Conservation (phyloP, 2,888 invertebrate genomes). For the Pyrgus malvae region DNA sequence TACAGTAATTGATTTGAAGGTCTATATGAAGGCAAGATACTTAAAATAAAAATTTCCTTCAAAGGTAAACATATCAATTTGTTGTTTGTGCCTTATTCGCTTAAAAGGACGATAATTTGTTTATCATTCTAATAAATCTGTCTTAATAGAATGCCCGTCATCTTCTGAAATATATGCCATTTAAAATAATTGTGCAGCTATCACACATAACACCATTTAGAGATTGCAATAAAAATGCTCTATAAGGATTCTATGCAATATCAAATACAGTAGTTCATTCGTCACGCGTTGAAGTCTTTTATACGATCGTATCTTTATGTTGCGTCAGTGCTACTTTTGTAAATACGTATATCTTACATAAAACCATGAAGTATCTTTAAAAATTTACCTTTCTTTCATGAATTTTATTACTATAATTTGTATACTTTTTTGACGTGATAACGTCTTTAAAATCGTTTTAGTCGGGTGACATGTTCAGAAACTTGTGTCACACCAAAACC, state of each 20-base stretch:
- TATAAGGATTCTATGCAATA: slow-evolving; percentile 22
- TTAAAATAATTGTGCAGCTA: slow-evolving; percentile 6
- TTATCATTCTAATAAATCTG: slow-evolving; percentile 20
- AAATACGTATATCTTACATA: no score
- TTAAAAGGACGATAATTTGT: slow-evolving; percentile 8
- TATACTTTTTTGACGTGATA: no score
- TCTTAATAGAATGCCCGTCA: slow-evolving; percentile 9
- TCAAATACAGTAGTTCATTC: slow-evolving; percentile 9
- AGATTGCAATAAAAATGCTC: slow-evolving; percentile 21
- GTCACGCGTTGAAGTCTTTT: slow-evolving; percentile 19
- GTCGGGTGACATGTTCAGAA: no score
- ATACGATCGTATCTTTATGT: slow-evolving; percentile 12
- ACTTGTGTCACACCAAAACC: no score
- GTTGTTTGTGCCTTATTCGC: background rate
- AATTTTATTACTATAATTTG: no score
- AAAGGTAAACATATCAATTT: slow-evolving; percentile 15
- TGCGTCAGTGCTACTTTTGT: slow-evolving; percentile 8
- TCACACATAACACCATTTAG: slow-evolving; percentile 21
- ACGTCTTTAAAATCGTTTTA: no score
- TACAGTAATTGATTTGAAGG: background rate
- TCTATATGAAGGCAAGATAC: background rate
- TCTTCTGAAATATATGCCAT: slow-evolving; percentile 21
- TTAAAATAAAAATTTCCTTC: slow-evolving; percentile 7
- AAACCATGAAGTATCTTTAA: background rate
- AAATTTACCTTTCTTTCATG: no score